Conservation (phyloP, 30 jellyfish, hydroid and myxozoan genomes). For the Sanderia malayensis region DNA sequence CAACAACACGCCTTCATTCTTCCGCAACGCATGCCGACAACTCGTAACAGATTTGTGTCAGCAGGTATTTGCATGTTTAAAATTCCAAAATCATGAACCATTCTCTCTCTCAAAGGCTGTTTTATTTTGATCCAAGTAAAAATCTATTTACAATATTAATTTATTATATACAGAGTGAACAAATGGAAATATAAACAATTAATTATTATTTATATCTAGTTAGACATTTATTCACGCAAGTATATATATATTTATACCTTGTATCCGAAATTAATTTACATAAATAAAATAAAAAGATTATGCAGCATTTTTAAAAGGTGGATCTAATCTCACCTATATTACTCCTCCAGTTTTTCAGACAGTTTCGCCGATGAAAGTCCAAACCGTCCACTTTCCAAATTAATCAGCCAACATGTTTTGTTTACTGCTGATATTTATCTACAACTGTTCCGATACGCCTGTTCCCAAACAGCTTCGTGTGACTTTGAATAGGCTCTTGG, state of each 20-base stretch:
- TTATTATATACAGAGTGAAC: background rate
- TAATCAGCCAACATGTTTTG: too few relatives aligned
- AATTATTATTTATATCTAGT: background rate
- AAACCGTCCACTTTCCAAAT: too few relatives aligned
- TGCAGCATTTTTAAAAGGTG: background rate
- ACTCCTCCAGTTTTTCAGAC: too few relatives aligned
- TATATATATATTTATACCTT: background rate
- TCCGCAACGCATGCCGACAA: too few relatives aligned
- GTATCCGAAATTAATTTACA: background rate
- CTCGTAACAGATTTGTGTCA: background rate
- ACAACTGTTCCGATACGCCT: slow-evolving; percentile 56
- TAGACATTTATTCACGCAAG: background rate
- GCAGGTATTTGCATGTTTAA: slow-evolving; percentile 1
- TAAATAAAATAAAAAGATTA: too few relatives aligned
- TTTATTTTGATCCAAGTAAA: background rate
- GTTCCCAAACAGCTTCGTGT: slow-evolving; percentile 65
- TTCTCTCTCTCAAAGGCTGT: background rate
- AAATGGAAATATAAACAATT: background rate
- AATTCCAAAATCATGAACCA: background rate
- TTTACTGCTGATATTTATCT: slow-evolving; percentile 12
- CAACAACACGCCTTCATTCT: too few relatives aligned
- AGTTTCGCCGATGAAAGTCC: too few relatives aligned
- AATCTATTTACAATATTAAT: background rate
- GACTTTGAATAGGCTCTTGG: slow-evolving; percentile 54
- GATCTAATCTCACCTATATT: background rate